Percentiles rank a stretch among this genome's conserved stretches.
Conservation (phyloP, 1,140 invertebrate species). For the Drosophila pseudoananassae region DNA sequence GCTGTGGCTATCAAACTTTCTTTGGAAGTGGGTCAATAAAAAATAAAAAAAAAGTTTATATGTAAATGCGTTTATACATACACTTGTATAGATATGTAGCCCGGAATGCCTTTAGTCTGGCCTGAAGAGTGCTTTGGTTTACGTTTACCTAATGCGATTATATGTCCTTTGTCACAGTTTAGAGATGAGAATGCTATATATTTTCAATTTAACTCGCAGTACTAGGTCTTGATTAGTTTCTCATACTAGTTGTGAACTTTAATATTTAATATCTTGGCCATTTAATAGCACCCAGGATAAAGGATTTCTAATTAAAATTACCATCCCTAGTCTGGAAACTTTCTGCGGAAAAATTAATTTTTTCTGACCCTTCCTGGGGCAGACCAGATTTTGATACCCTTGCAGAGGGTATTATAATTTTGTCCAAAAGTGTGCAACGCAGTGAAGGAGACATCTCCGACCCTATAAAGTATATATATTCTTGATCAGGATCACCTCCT, state of each 20-base stretch:
- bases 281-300: background rate
- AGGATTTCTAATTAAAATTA: constrained; percentile 4
- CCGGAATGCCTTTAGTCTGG: constrained; percentile 29
- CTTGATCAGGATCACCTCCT: too few relatives aligned
- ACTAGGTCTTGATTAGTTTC: background rate
- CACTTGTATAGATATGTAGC: background rate
- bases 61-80: constrained; percentile 1
- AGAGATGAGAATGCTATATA: background rate
- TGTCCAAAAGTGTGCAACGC: too few relatives aligned
- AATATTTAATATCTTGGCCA: background rate
- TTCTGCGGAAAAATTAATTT: constrained; percentile 30
- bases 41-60: constrained; percentile 5
- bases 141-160: constrained; percentile 71
- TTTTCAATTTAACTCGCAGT: background rate
- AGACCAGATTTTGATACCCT: background rate
- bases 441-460: too few relatives aligned
- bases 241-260: background rate
- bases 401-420: too few relatives aligned
- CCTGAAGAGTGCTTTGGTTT: constrained; percentile 39
- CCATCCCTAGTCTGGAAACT: constrained; percentile 16
- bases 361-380: constrained; percentile 19
- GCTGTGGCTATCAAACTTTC: constrained; percentile 23
- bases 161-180: constrained; percentile 17
- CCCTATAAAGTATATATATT: too few relatives aligned
- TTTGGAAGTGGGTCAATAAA: constrained; percentile 37